Base-by-base conservation (phyloP, 2,113 vertebrate genomes). In the Mesitornis unicolor region DNA sequence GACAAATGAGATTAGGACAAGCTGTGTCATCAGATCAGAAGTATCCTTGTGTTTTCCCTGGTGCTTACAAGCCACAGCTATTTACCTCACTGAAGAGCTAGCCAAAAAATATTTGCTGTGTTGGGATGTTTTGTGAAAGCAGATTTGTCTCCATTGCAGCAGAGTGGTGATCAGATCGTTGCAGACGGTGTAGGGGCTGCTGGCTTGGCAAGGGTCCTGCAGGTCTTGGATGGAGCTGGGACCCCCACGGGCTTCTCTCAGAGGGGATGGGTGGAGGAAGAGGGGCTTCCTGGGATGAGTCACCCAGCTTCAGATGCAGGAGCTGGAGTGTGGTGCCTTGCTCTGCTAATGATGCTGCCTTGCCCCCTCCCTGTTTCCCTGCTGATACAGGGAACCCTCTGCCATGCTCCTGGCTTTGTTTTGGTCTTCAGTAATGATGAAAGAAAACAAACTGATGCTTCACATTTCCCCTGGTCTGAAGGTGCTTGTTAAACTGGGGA, bases 361-460 rank as follows among this genome's bases (percentile, higher is more conserved):
- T 56, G 28, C 87, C 70, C 70, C 42, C 73, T 78, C 43, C 31
- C 51, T 4, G 0, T 50, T 82, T 45, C 45, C 38, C 59, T 68
- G 68, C 54, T 54, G 57, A 21, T 38, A 4, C 42, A 35, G 54
- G 54, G 20, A 73, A 59, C 24, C 35, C 38, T 88, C 59, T 63
- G 76, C 60, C 1, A 0, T 40, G 54, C 73, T 89, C 59, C 56
- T 9, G 40, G 87, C 68, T 94, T 70, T 65, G 77, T 63, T 94
- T 74, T 70, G 48, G 74, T 85, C 70, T 56, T 21, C 45, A 43
- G 6, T 31, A 38, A 51, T 7, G 45, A 54, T 33, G 47, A 71
- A 95, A 92, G 67, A 71, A 93, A 84, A 68, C 48, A 92, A 91
- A 81, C 50, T 11, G 31, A 21, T 57, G 43, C 75, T 87, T 53